A percentile compares a stretch with the other conserved stretches of the same genome.
Conservation (phyloP, 2,888 invertebrate species). For the Siphonodentalium dalli region DNA sequence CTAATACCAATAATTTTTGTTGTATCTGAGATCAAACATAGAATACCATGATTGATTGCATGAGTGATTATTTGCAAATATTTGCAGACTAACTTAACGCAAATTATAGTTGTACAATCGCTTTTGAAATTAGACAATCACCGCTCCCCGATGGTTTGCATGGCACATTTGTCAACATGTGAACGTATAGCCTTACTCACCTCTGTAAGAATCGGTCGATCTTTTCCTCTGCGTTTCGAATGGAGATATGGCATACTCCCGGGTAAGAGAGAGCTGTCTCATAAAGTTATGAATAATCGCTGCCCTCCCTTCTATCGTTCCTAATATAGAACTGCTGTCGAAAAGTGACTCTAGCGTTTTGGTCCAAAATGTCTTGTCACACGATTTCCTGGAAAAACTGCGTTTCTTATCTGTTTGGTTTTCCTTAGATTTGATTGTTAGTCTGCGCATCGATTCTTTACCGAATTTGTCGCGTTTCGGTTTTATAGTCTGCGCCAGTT, state of each 20-base stretch:
- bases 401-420: conserved; percentile 4
- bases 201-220: no score
- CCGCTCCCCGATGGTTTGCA: no score
- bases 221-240: conserved; percentile 38
- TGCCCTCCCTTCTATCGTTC: conserved; percentile 65
- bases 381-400: conserved; percentile 9
- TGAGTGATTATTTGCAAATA: no score
- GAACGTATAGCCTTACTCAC: no score
- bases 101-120: no score
- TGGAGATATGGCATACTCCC: conserved; percentile 64
- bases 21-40: no score
- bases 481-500: conserved; percentile 13
- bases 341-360: conserved; percentile 34
- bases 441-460: not conserved
- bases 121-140: no score
- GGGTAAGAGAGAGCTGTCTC: conserved; percentile 62
- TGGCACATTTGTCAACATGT: no score
- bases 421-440: conserved; percentile 9
- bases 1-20: no score
- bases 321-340: conserved; percentile 48
- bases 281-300: conserved; percentile 66
- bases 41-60: no score
- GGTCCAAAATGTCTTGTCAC: conserved; percentile 34
- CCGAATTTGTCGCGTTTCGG: not conserved
- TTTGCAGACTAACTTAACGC: no score